phyloP scores from a whole-genome alignment of 2,888 invertebrate genomes.

The Microctonus hyperodae region DNA sequence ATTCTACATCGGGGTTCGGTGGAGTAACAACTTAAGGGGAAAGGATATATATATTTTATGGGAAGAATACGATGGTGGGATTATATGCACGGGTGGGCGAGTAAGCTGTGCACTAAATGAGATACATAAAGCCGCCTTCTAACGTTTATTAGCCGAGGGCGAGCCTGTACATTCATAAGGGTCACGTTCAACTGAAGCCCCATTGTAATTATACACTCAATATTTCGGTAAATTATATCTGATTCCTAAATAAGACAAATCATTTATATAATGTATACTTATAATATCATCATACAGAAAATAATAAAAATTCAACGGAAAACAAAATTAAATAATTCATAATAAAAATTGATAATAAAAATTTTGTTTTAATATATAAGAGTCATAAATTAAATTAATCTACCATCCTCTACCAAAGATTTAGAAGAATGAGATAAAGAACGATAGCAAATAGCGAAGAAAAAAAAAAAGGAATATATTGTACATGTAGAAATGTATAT shows the following conservation, averaged over 20 bases:
- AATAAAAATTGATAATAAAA: neutral
- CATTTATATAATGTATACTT: too few species aligned
- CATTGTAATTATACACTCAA: conserved; percentile 4
- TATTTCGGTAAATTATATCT: neutral
- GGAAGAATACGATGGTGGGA: neutral
- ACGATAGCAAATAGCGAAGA: neutral
- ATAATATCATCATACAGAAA: too few species aligned
- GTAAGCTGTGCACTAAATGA: conserved; percentile 18
- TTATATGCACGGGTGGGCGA: conserved; percentile 12
- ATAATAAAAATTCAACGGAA: neutral
- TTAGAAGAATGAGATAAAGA: neutral
- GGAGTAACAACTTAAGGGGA: neutral
- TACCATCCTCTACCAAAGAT: conserved; percentile 1
- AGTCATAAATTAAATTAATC: conserved; percentile 28
- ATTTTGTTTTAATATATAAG: neutral
- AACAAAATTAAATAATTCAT: neutral
- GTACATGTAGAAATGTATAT: neutral
- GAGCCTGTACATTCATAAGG: conserved; percentile 3
- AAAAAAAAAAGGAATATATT: neutral
- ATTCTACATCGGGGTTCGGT: conserved; percentile 21
- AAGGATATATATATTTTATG: neutral
- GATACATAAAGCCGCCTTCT: conserved; percentile 19
- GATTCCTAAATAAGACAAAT: neutral
- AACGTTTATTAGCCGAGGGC: conserved; percentile 9
- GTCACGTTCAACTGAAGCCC: neutral